Percentiles rank a stretch among this genome's conserved stretches.
These are phyloP conservation scores for Nycteola revayana DNA, from an alignment of 2,888 invertebrate genomes.

Conservation along the genomic window DNA sequence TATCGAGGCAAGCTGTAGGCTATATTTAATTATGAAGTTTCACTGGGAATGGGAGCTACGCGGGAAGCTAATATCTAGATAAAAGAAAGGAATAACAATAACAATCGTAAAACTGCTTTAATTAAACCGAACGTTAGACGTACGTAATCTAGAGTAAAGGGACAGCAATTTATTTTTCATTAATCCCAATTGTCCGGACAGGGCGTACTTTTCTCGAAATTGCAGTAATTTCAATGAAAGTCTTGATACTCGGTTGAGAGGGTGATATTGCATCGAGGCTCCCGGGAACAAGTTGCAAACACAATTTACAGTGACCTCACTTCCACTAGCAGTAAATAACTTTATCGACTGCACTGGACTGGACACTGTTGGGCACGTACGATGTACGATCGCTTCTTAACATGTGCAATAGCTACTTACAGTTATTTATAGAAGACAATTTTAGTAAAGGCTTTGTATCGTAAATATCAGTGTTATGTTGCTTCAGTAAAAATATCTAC, in stretches of 20 bases:
- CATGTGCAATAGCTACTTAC: slow-evolving; percentile 6
- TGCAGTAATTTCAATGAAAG: slow-evolving; percentile 28
- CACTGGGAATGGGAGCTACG: too few relatives aligned
- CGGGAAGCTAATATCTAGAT: too few relatives aligned
- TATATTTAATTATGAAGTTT: too few relatives aligned
- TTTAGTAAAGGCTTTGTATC: too few relatives aligned
- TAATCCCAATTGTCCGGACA: slow-evolving; percentile 6
- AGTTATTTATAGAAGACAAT: too few relatives aligned
- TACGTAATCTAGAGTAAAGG: too few relatives aligned
- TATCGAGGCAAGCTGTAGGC: too few relatives aligned
- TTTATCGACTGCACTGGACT: slow-evolving; percentile 56
- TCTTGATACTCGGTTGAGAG: slow-evolving; percentile 32
- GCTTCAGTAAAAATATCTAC: too few relatives aligned
- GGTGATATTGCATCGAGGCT: slow-evolving; percentile 50
- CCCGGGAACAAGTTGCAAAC: slow-evolving; percentile 60
- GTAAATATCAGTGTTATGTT: too few relatives aligned
- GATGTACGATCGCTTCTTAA: slow-evolving; percentile 9
- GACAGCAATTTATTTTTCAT: slow-evolving; percentile 16
- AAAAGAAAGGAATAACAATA: too few relatives aligned
- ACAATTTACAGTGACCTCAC: slow-evolving; percentile 63
- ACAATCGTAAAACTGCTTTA: too few relatives aligned
- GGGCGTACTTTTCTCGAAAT: slow-evolving; percentile 22
- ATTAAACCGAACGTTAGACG: too few relatives aligned
- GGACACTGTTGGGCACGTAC: slow-evolving; percentile 39
- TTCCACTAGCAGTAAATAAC: slow-evolving; percentile 65